Percentiles rank a stretch among this genome's conserved stretches.
Conservation (phyloP, 2,113 vertebrate species). For the Nothocercus nigrocapillus region DNA sequence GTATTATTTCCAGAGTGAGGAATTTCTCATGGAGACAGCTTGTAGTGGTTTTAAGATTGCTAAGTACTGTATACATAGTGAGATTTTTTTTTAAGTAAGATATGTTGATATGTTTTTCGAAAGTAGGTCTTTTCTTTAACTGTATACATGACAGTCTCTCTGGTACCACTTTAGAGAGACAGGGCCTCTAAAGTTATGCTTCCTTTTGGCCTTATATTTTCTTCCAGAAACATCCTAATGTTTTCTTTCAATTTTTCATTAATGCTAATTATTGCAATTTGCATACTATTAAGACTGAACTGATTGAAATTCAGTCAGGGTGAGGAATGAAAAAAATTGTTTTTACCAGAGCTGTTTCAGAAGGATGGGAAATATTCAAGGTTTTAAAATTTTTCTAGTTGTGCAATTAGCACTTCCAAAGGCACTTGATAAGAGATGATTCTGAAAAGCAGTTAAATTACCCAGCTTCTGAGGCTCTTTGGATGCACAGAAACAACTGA, state of each 20-base stretch:
- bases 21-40: neutral
- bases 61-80: neutral
- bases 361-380: neutral
- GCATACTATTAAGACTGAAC: constrained; percentile 28
- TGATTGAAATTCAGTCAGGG: constrained; percentile 32
- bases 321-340: neutral
- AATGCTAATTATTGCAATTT: constrained; percentile 48
- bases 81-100: neutral
- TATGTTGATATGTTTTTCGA: constrained; percentile 1
- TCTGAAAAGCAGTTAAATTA: constrained; percentile 48
- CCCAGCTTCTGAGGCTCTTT: neutral
- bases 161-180: neutral
- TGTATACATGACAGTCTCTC: neutral
- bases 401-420: neutral
- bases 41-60: neutral
- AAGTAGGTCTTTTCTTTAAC: neutral
- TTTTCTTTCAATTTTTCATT: constrained; percentile 45
- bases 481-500: neutral
- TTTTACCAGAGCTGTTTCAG: neutral
- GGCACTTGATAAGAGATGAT: neutral
- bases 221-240: neutral
- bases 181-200: neutral
- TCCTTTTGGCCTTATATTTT: neutral
- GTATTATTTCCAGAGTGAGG: neutral
- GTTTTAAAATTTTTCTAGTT: constrained; percentile 17